Percentiles rank a stretch among this genome's conserved stretches.
These are phyloP conservation scores for Helicoverpa zea DNA, from an alignment of 1,140 invertebrate species.

Conservation along the genomic window DNA sequence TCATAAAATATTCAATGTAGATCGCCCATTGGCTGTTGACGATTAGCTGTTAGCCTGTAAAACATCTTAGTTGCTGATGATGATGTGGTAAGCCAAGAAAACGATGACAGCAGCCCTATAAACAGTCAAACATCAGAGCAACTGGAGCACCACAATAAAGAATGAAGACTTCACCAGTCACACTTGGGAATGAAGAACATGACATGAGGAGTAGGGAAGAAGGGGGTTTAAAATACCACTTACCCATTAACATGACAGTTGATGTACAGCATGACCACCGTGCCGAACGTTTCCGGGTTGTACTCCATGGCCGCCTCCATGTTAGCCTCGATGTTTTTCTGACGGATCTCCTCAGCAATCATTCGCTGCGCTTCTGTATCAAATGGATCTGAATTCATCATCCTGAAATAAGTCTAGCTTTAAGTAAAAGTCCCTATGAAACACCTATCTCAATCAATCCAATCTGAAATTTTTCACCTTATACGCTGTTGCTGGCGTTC, in stretches of 20 bases:
- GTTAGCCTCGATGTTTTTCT: slow-evolving; percentile 98
- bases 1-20: no score
- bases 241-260: slow-evolving; percentile 97
- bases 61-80: no score
- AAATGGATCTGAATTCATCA: slow-evolving; percentile 98
- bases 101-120: no score
- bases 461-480: slow-evolving; percentile 62
- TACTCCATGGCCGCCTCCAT: slow-evolving; percentile 99
- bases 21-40: no score
- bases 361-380: slow-evolving; percentile 97
- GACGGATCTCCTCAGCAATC: slow-evolving; percentile 98
- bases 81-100: no score
- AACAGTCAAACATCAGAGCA: no score
- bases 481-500: slow-evolving; percentile 94
- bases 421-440: background rate
- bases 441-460: slow-evolving; percentile 6
- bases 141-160: no score
- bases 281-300: slow-evolving; percentile 99
- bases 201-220: background rate
- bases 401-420: slow-evolving; percentile 81
- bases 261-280: slow-evolving; percentile 99
- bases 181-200: no score
- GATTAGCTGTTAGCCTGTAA: no score
- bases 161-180: no score
- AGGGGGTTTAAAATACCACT: slow-evolving; percentile 38